phyloP scores from a whole-genome alignment of 2,888 invertebrate genomes.

The Elegia similella region DNA sequence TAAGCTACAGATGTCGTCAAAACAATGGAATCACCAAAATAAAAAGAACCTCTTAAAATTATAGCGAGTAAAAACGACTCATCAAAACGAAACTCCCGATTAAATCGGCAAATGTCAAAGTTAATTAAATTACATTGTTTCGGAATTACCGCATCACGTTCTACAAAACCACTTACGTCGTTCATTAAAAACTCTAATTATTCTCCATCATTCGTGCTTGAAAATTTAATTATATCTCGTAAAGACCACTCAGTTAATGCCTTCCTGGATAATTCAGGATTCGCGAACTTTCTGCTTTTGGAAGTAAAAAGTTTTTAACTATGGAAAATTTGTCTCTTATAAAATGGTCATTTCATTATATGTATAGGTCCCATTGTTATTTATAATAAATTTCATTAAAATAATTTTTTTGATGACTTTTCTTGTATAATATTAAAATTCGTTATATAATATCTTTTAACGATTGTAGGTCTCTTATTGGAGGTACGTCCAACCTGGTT shows the following conservation, averaged over 20 bases:
- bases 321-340: slow-evolving; percentile 1
- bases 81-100: neutral
- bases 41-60: neutral
- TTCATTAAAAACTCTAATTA: slow-evolving; percentile 28
- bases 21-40: no score
- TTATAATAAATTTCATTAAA: no score
- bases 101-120: neutral
- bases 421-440: no score
- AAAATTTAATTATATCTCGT: slow-evolving; percentile 29
- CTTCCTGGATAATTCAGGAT: slow-evolving; percentile 18
- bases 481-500: no score
- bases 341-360: neutral
- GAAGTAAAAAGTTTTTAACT: slow-evolving; percentile 29
- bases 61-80: neutral
- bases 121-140: slow-evolving; percentile 14
- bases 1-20: no score
- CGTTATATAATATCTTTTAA: no score
- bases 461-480: no score
- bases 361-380: no score
- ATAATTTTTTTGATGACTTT: no score
- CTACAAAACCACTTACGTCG: slow-evolving; percentile 18
- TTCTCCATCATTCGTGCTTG: slow-evolving; percentile 28
- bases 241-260: slow-evolving; percentile 18
- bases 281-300: slow-evolving; percentile 27
- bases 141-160: slow-evolving; percentile 4